Conservation (phyloP, 2,113 vertebrate genomes). For the Zapornia atra region DNA sequence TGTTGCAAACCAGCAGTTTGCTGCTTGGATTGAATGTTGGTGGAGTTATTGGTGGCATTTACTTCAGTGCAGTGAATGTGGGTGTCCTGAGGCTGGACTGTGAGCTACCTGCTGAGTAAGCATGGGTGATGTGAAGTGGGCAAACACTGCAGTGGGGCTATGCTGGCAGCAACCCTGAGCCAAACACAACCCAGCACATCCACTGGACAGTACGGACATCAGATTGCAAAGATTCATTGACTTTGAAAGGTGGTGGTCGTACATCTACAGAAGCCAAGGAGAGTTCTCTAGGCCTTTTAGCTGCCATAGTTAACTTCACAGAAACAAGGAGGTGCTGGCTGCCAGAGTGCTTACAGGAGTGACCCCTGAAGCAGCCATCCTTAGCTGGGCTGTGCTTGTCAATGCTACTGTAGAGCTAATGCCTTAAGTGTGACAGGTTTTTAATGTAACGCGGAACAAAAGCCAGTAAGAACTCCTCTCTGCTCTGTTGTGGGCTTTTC, state of each 20-base stretch:
- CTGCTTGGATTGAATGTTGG: neutral
- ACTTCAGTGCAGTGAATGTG: neutral
- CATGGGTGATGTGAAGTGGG: neutral
- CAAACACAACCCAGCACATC: neutral
- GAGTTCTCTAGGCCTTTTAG: neutral
- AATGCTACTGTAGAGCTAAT: neutral
- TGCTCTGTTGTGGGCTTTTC: neutral
- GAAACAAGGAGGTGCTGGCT: neutral
- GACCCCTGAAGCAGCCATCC: neutral
- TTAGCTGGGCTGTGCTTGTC: neutral
- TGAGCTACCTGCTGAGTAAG: neutral
- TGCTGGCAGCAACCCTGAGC: neutral
- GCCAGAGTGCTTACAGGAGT: neutral
- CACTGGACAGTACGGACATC: accelerated
- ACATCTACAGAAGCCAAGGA: neutral
- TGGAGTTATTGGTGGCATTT: neutral
- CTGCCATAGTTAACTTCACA: neutral
- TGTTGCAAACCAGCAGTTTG: neutral
- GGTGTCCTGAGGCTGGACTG: neutral
- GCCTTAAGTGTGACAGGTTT: neutral
- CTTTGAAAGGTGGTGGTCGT: neutral
- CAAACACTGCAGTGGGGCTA: neutral
- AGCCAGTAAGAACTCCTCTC: neutral
- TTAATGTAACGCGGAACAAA: neutral
- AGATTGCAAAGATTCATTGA: accelerated